A percentile compares a stretch with the other conserved stretches of the same genome.
Evolutionary conservation across 2,113 vertebrate genomes (phyloP).

Genomic region (Melanocharis versteri): DNA sequence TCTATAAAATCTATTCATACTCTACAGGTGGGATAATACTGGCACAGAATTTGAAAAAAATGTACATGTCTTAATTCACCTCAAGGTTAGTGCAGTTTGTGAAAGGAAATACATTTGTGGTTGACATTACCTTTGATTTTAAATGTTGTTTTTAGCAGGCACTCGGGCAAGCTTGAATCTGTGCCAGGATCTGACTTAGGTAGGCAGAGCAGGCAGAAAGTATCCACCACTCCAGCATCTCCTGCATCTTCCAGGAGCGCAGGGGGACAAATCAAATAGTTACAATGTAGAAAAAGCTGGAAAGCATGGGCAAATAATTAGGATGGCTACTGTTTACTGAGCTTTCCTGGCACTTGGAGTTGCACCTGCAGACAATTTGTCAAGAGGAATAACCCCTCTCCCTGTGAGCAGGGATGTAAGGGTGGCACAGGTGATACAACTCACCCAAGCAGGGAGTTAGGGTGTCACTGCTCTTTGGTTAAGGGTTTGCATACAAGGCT

Average conservation of each 20-base stretch:
- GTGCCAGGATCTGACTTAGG: neutral
- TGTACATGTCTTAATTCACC: neutral
- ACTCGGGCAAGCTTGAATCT: neutral
- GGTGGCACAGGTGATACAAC: fast-evolving
- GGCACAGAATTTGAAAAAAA: neutral
- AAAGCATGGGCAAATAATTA: neutral
- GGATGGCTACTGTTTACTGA: neutral
- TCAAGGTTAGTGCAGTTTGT: neutral
- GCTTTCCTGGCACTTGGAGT: neutral
- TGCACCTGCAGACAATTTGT: neutral
- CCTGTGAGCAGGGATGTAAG: neutral
- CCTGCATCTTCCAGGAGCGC: neutral
- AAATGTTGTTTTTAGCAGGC: neutral
- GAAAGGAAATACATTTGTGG: neutral
- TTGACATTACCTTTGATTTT: neutral
- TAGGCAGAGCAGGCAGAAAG: neutral
- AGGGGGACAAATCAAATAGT: neutral
- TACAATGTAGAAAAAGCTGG: neutral
- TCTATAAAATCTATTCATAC: neutral
- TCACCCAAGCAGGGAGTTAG: fast-evolving
- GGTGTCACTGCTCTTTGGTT: neutral
- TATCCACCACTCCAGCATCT: neutral
- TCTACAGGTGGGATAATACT: neutral
- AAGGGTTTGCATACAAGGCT: neutral
- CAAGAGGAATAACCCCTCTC: neutral